Conservation (phyloP, 2,797 vertebrate species). For the Acanthurus leucopareius region DNA sequence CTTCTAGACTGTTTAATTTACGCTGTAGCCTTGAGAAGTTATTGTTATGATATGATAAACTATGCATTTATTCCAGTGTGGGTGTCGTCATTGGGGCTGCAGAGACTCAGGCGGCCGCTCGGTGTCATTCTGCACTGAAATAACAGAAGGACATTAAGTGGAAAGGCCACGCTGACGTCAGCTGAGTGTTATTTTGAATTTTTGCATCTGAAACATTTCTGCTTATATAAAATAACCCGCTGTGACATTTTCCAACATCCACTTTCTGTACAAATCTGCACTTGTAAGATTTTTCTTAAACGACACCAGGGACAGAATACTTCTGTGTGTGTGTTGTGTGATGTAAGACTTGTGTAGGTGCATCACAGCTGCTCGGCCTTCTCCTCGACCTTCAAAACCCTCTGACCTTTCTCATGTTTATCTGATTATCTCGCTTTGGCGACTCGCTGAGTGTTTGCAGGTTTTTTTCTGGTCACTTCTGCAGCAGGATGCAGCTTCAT, state of each 20-base stretch:
- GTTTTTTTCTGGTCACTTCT: neutral
- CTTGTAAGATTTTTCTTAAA: neutral
- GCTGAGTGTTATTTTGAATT: constrained; percentile 1
- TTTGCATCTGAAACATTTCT: neutral
- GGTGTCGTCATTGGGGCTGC: constrained; percentile 59
- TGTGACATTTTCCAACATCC: neutral
- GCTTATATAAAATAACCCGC: neutral
- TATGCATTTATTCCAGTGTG: constrained; percentile 82
- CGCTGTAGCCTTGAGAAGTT: constrained; percentile 68
- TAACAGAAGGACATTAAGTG: constrained; percentile 6
- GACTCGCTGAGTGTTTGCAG: neutral
- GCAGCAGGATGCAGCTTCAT: too few species aligned
- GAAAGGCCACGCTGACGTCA: constrained; percentile 35
- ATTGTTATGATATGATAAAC: constrained; percentile 79
- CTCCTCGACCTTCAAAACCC: neutral
- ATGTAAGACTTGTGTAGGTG: neutral
- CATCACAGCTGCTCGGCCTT: neutral
- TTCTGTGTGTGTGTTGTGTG: neutral
- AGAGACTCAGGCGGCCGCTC: neutral
- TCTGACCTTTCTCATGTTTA: constrained; percentile 25
- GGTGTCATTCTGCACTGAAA: constrained; percentile 1
- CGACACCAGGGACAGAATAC: neutral
- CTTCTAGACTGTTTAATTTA: constrained; percentile 76
- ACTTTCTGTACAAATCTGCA: neutral
- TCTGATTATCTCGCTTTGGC: neutral